Percentiles rank a stretch among this genome's conserved stretches.
Evolutionary conservation across 92 coral and sea anemone species (phyloP).

Genomic region (Paragorgia papillata): DNA sequence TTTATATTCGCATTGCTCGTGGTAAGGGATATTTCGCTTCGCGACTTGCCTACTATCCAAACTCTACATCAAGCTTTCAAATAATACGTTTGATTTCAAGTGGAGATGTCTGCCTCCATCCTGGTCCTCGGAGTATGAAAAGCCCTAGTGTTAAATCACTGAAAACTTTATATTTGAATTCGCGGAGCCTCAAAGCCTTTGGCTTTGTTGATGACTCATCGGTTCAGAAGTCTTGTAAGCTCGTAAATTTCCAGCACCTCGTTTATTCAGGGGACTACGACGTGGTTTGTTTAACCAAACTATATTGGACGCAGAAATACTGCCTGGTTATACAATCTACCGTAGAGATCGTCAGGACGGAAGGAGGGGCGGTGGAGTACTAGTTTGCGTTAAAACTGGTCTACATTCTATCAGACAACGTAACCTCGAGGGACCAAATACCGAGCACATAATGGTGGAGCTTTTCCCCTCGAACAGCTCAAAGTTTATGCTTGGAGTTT

Average conservation of each 20-base stretch:
- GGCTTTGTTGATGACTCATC: background rate
- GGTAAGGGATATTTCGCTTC: too few species aligned
- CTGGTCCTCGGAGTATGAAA: too few species aligned
- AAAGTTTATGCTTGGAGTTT: background rate
- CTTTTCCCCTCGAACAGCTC: constrained; percentile 6
- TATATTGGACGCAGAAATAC: constrained; percentile 15
- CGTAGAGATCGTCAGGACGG: constrained; percentile 17
- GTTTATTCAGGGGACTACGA: background rate
- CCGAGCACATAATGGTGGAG: constrained; percentile 13
- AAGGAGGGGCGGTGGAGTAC: constrained; percentile 31
- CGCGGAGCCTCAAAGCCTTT: background rate
- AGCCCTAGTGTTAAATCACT: background rate
- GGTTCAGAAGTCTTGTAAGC: too few species aligned
- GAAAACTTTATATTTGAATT: too few species aligned
- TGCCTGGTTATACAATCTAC: constrained; percentile 31
- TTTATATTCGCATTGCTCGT: too few species aligned
- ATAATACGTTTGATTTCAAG: background rate
- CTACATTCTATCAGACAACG: constrained; percentile 13
- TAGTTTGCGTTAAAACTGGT: constrained; percentile 16
- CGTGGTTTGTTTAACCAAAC: constrained; percentile 13
- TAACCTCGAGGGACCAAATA: constrained; percentile 15
- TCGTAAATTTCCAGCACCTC: background rate
- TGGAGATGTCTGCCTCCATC: constrained; percentile 8
- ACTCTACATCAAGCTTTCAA: too few species aligned
- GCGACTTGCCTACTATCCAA: too few species aligned